Evolutionary conservation across 2,113 vertebrate genomes (phyloP).

Genomic region (human (Homo sapiens)): DNA sequence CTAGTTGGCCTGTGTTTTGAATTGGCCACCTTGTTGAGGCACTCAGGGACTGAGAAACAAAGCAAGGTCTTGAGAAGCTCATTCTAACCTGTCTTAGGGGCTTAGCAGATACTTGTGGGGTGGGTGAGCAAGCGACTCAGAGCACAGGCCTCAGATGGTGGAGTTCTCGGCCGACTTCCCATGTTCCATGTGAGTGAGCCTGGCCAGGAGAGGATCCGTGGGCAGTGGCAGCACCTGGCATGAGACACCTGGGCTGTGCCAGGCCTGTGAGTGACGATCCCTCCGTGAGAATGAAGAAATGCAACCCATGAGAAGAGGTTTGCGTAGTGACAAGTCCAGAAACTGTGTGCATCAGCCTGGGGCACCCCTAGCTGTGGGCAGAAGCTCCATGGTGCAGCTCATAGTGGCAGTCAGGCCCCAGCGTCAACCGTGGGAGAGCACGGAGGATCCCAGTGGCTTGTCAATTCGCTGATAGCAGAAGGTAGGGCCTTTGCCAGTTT

Average conservation of each 20-base stretch:
- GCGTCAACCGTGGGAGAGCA: fast-evolving
- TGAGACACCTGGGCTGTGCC: not conserved
- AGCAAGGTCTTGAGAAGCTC: not conserved
- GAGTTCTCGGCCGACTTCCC: not conserved
- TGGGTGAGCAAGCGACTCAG: not conserved
- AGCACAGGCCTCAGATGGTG: fast-evolving
- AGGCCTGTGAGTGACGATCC: not conserved
- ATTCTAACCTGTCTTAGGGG: fast-evolving
- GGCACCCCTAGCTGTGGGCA: not conserved
- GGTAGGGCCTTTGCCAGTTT: not conserved
- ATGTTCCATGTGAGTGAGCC: fast-evolving
- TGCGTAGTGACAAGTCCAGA: not conserved
- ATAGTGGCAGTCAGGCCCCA: fast-evolving
- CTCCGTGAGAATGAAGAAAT: not conserved
- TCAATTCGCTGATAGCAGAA: not conserved
- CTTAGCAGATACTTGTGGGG: not conserved
- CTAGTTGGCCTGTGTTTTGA: not conserved
- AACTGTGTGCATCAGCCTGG: not conserved
- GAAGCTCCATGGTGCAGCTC: not conserved
- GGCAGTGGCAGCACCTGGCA: not conserved
- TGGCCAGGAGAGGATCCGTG: not conserved
- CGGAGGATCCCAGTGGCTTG: fast-evolving
- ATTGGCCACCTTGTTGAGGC: not conserved
- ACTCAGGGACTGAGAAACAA: not conserved
- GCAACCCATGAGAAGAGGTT: not conserved